Evolutionary conservation across 2,797 vertebrate species (phyloP).

Genomic region (Pyrocephalus nanus): DNA sequence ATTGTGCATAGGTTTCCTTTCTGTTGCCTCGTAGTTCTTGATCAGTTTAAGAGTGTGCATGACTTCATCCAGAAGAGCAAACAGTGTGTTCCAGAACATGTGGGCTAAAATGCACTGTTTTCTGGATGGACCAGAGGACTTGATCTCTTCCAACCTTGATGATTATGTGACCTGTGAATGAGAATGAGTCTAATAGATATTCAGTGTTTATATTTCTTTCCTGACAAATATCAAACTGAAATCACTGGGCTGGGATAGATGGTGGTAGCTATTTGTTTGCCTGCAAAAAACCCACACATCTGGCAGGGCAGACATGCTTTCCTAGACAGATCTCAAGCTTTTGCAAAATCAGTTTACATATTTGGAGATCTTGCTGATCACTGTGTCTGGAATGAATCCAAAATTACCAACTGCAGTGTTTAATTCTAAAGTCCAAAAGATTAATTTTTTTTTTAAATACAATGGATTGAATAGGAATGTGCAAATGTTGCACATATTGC

Average conservation of each 20-base stretch:
- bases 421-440: neutral
- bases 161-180: rapidly evolving
- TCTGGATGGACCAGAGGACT: neutral
- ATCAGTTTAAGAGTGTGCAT: neutral
- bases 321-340: neutral
- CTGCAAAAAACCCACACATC: neutral
- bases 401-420: neutral
- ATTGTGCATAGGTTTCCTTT: neutral
- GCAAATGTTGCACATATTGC: neutral
- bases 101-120: neutral
- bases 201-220: neutral
- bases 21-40: neutral
- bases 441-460: neutral
- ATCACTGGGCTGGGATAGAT: neutral
- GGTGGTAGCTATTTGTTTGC: neutral
- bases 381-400: neutral
- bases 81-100: neutral
- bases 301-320: neutral
- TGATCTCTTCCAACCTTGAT: neutral
- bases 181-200: neutral
- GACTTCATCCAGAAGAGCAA: neutral
- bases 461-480: neutral
- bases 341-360: neutral
- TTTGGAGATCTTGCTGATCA: neutral
- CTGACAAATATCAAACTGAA: neutral